These are phyloP conservation scores for Trochalopteron elliotii DNA, from an alignment of 2,113 vertebrate species.

Conservation along the genomic window DNA sequence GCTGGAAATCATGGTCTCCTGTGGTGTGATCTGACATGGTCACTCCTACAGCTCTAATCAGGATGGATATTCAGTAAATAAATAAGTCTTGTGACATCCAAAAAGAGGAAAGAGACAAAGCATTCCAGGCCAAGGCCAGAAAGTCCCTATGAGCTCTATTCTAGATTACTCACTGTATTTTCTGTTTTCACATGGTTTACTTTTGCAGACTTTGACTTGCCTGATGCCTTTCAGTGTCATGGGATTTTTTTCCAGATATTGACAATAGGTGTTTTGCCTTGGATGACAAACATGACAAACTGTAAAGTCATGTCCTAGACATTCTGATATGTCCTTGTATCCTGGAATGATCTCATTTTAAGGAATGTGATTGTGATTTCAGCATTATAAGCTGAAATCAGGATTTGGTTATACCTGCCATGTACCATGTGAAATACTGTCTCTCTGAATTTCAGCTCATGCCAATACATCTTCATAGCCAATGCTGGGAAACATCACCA, in stretches of 20 bases:
- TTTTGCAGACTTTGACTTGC: neutral
- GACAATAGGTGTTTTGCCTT: neutral
- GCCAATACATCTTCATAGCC: neutral
- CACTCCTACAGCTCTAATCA: neutral
- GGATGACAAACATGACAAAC: neutral
- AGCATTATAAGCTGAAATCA: neutral
- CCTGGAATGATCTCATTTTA: neutral
- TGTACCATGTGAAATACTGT: neutral
- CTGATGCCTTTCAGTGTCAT: neutral
- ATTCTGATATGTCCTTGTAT: neutral
- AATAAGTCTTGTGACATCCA: neutral
- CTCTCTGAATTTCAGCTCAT: neutral
- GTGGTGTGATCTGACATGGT: neutral
- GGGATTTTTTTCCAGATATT: neutral
- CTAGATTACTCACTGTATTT: neutral
- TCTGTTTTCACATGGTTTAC: neutral
- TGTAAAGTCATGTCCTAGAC: neutral
- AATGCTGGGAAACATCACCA: constrained; percentile 23
- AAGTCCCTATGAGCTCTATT: neutral
- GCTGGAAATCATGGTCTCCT: neutral
- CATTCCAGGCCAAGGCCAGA: neutral
- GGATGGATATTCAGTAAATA: neutral
- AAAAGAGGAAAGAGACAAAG: neutral
- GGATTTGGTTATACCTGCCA: neutral
- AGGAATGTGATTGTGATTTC: constrained; percentile 13